Percentiles rank a stretch among this genome's conserved stretches.
phyloP scores from a whole-genome alignment of 1,140 invertebrate species.

The Hirudo medicinalis region DNA sequence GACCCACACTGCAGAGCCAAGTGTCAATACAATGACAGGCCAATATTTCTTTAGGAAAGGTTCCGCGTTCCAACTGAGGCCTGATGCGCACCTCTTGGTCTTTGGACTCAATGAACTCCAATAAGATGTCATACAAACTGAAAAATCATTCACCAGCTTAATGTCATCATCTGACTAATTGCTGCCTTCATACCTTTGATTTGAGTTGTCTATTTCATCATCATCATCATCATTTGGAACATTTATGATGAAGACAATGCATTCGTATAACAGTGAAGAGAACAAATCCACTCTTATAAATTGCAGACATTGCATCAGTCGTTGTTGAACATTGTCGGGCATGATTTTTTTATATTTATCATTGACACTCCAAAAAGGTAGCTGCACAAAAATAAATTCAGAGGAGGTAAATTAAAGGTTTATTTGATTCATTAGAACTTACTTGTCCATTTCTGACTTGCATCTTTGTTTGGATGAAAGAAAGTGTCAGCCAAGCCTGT shows the following conservation, averaged over 20 bases:
- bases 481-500: conserved; percentile 28
- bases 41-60: conserved; percentile 14
- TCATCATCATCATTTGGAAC: conserved; percentile 22
- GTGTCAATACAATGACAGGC: conserved; percentile 13
- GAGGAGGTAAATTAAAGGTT: conserved; percentile 9
- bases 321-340: conserved; percentile 15
- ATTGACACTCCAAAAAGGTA: conserved; percentile 26
- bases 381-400: neutral
- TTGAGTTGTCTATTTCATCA: conserved; percentile 16
- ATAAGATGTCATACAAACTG: conserved; percentile 16
- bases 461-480: conserved; percentile 28
- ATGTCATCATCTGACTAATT: neutral
- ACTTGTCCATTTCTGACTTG: conserved; percentile 3
- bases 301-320: conserved; percentile 19
- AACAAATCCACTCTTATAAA: conserved; percentile 24
- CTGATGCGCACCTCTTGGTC: neutral
- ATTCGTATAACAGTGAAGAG: conserved; percentile 26
- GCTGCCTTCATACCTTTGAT: conserved; percentile 15
- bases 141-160: neutral
- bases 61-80: neutral
- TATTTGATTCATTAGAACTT: conserved; percentile 29
- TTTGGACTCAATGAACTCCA: conserved; percentile 13
- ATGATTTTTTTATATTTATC: conserved; percentile 23
- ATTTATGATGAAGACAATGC: conserved; percentile 26
- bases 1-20: neutral